phyloP scores from a whole-genome alignment of 37 sponge, comb jelly and placozoan genomes.

The Beroe forskalii region DNA sequence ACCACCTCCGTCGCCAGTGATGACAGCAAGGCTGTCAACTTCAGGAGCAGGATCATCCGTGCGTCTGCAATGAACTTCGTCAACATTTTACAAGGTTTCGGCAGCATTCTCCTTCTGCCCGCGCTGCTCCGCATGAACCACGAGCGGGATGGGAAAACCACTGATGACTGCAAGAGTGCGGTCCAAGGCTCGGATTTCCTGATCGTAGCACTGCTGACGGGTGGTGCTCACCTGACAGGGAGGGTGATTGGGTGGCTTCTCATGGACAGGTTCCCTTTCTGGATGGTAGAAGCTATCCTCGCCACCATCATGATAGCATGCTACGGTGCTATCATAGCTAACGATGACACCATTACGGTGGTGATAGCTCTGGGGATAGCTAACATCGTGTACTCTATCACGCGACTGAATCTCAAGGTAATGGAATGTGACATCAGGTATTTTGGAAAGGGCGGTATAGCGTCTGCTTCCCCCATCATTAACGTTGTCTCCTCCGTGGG shows the following conservation, averaged over 20 bases:
- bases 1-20: no score
- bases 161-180: neutral
- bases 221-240: neutral
- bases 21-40: neutral
- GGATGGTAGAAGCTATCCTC: neutral
- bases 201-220: neutral
- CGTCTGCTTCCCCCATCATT: neutral
- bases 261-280: neutral
- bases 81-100: neutral
- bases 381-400: neutral
- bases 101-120: slow-evolving; percentile 14
- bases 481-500: neutral
- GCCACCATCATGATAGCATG: neutral
- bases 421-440: neutral
- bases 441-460: neutral
- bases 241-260: neutral
- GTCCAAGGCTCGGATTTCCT: neutral
- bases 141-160: neutral
- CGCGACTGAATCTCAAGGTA: neutral
- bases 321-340: neutral
- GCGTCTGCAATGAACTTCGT: neutral
- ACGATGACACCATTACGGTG: neutral
- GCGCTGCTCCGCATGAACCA: neutral
- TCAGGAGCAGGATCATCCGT: neutral
- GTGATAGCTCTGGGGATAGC: neutral